These are phyloP conservation scores for Chanos chanos DNA, from an alignment of 2,797 vertebrate species.

Conservation along the genomic window DNA sequence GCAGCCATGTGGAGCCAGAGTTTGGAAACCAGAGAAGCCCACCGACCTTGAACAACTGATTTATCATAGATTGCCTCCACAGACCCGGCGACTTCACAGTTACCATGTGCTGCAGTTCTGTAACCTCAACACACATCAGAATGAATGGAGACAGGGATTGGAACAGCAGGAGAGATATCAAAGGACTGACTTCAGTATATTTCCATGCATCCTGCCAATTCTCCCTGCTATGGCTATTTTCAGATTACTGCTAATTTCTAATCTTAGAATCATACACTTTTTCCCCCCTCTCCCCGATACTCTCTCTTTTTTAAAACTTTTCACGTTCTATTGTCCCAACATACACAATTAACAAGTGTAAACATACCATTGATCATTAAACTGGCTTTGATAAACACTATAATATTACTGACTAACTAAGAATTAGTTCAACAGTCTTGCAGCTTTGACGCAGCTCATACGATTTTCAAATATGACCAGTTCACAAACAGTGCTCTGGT, in stretches of 20 bases:
- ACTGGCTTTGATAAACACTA: too few relatives aligned
- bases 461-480: background rate
- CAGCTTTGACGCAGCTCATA: background rate
- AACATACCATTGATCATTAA: too few relatives aligned
- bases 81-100: constrained; percentile 12
- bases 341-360: too few relatives aligned
- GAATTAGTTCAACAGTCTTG: too few relatives aligned
- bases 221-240: background rate
- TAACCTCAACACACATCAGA: constrained; percentile 11
- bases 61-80: constrained; percentile 20
- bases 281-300: background rate
- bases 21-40: constrained; percentile 34
- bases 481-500: background rate
- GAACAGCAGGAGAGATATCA: background rate
- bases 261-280: background rate
- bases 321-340: too few relatives aligned
- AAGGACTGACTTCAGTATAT: constrained; percentile 6
- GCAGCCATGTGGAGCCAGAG: constrained; percentile 18
- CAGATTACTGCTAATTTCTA: background rate
- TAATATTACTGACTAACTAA: too few relatives aligned
- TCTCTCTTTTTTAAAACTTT: too few relatives aligned
- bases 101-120: constrained; percentile 10
- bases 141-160: constrained; percentile 9
- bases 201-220: background rate
- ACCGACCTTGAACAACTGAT: constrained; percentile 4